A percentile compares a stretch with the other conserved stretches of the same genome.
Evolutionary conservation across 2,113 vertebrate species (phyloP).

Genomic region (Galemys pyrenaicus): DNA sequence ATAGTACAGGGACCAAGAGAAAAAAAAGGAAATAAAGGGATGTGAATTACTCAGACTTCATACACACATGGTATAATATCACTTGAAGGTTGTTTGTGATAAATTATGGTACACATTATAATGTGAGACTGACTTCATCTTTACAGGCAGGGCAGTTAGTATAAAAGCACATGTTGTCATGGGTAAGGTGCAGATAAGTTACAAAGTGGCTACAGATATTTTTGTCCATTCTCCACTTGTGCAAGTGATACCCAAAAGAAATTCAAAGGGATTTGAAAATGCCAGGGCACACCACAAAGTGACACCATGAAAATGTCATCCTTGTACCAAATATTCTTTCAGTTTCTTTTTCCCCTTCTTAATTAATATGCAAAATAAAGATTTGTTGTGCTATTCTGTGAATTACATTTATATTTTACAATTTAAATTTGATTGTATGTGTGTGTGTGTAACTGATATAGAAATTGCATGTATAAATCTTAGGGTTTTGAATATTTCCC

Average conservation of each 20-base stretch:
- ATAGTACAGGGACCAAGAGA: neutral
- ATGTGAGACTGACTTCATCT: neutral
- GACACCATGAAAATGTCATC: neutral
- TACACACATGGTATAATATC: neutral
- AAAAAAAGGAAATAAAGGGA: neutral
- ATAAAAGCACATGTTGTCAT: neutral
- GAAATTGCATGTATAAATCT: neutral
- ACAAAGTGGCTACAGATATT: neutral
- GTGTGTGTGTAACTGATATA: neutral
- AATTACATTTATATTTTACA: conserved; percentile 11
- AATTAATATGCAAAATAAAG: neutral
- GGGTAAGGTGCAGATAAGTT: neutral
- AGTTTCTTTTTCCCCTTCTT: neutral
- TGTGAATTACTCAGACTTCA: neutral
- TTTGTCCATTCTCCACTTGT: neutral
- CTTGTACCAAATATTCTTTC: neutral
- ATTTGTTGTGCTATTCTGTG: neutral
- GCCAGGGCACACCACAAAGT: neutral
- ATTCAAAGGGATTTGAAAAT: neutral
- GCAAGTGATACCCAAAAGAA: neutral
- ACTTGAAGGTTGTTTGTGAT: neutral
- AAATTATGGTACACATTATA: neutral
- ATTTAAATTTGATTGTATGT: neutral
- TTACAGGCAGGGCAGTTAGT: neutral
- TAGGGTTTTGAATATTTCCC: neutral